Evolutionary conservation across 1,140 invertebrate genomes (phyloP).

Genomic region (Littorina saxatilis): DNA sequence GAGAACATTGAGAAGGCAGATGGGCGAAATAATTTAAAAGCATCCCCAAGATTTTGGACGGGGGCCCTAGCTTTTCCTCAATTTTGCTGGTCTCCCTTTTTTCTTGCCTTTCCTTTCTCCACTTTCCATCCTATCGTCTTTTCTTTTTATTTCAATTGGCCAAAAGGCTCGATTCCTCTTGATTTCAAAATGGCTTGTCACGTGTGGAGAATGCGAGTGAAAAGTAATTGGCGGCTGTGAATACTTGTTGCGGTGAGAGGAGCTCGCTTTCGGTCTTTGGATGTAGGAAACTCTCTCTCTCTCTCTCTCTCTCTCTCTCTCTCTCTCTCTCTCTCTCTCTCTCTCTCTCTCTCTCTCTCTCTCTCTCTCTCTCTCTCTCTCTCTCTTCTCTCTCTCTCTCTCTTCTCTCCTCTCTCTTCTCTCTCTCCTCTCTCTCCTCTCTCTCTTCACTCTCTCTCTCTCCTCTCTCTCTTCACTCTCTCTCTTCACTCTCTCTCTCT

Average conservation of each 20-base stretch:
- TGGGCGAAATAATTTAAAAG: not conserved
- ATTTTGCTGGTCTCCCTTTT: not conserved
- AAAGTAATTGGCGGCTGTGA: no score
- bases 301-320: conserved; percentile 25
- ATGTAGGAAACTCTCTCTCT: not conserved
- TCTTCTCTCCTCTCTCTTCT: not conserved
- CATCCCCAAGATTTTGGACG: not conserved
- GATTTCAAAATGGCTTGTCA: no score
- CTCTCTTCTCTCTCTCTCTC: conserved; percentile 9
- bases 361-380: not conserved
- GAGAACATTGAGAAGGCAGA: no score
- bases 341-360: not conserved
- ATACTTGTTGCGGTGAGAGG: no score
- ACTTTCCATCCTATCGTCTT: not conserved
- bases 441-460: no score
- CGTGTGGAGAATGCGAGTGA: no score
- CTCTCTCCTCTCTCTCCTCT: no score
- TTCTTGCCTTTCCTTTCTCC: not conserved
- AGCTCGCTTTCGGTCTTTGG: no score
- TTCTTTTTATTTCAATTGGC: not conserved
- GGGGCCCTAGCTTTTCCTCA: no score
- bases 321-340: conserved; percentile 3
- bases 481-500: no score
- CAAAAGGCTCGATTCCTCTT: no score
- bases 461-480: no score